Evolutionary conservation across 2,797 vertebrate genomes (phyloP), one percentile per base, ranked within the genome.

Genomic region (Passerculus sandwichensis): DNA sequence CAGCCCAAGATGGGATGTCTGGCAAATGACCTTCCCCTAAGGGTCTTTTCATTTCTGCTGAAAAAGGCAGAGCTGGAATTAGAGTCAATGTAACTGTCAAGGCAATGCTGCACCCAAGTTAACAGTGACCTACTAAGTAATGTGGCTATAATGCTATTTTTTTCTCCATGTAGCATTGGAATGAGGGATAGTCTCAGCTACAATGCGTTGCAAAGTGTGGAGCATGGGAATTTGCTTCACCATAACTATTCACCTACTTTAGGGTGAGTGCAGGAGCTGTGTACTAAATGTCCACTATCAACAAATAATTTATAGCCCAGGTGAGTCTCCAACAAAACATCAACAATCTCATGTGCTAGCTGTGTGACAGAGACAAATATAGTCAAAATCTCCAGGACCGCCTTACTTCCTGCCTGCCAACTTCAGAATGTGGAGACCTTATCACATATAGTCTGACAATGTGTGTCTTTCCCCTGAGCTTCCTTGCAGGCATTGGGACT

Each of bases 401-500:
- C 40, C 54, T 50, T 75, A n/a, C 74, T 92, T 78, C 38, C 59
- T 79, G 92, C 66, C 96, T 97, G 93, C 95, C 96, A 94, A 25
- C 76, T 83, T 82, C 7, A 9, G 78, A 71, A 96, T 94, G 76
- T 27, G 45, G 82, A 92, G 77, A 82, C 84, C 85, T 97, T 94
- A 94, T 91, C 89, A 53, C 64, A 77, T 70, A 23, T 6, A 80
- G 42, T 7, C 2, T 95, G 97, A 95, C 92, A 97, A 86, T 10
- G n/a, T 92, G 51, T 50, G 51, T 66, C 89, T 95, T 94, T 96
- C 96, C 97, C 94, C 59, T 32, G 85, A 96, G 94, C 94, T 73
- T 95, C 91, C 96, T 97, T 89, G 65, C 23, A 94, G 96, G 94
- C 87, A 96, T 10, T 79, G 81, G 94, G 94, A 91, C 36, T 83